A percentile compares a stretch with the other conserved stretches of the same genome.
These are phyloP conservation scores for Eustalomyia histrio DNA, from an alignment of 2,888 invertebrate species.

Conservation along the genomic window DNA sequence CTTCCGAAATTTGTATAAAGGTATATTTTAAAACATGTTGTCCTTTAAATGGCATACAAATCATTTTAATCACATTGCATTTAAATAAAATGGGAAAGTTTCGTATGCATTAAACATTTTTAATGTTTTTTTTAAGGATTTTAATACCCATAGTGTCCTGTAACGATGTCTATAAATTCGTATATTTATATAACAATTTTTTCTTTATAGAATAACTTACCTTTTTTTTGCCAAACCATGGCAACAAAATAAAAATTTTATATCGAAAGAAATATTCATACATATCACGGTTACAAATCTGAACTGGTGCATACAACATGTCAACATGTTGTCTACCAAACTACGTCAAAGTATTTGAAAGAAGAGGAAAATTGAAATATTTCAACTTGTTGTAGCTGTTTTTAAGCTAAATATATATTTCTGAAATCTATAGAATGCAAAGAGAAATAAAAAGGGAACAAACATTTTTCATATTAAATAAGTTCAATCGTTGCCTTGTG, in stretches of 20 bases:
- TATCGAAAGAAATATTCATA: constrained; percentile 41
- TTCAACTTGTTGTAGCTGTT: constrained; percentile 17
- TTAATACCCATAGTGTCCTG: too few species aligned
- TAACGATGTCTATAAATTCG: too few species aligned
- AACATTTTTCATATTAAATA: constrained; percentile 43
- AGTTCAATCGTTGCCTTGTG: constrained; percentile 36
- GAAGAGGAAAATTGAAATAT: neutral
- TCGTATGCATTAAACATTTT: too few species aligned
- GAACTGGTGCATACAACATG: constrained; percentile 22
- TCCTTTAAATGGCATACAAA: too few species aligned
- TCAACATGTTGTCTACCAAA: constrained; percentile 39
- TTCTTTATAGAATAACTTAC: too few species aligned
- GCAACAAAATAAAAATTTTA: constrained; percentile 10
- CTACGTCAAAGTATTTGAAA: constrained; percentile 31
- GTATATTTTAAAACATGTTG: too few species aligned
- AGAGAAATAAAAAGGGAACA: neutral
- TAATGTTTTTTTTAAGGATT: too few species aligned
- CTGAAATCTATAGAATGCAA: constrained; percentile 39
- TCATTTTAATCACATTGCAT: too few species aligned
- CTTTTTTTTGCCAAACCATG: neutral
- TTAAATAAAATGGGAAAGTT: too few species aligned
- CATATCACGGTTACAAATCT: constrained; percentile 55
- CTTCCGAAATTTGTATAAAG: too few species aligned
- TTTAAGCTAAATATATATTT: constrained; percentile 22
- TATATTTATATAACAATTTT: too few species aligned